Conservation (phyloP, 1,140 invertebrate genomes). For the Pararge aegeria region DNA sequence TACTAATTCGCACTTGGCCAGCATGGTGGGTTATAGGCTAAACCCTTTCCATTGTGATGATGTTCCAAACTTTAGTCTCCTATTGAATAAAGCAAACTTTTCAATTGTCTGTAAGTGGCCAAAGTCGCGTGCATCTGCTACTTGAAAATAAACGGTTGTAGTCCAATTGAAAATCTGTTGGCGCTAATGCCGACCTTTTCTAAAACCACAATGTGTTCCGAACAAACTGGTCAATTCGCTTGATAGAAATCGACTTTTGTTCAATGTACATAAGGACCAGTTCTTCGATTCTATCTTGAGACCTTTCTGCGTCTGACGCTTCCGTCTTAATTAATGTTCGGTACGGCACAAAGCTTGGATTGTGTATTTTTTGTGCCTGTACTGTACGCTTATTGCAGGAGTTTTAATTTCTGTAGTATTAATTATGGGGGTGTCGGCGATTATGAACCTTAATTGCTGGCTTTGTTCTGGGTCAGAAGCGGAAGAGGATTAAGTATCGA, state of each 20-base stretch:
- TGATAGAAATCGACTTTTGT: conserved; percentile 21
- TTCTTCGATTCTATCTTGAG: conserved; percentile 36
- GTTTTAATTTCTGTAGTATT: conserved; percentile 67
- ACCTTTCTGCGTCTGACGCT: conserved; percentile 39
- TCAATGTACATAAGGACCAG: conserved; percentile 33
- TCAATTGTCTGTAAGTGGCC: background rate
- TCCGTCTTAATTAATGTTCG: conserved; percentile 68
- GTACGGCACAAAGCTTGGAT: conserved; percentile 48
- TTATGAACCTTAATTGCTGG: conserved; percentile 64
- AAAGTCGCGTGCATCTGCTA: conserved; percentile 5
- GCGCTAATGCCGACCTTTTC: conserved; percentile 35
- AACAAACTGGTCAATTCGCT: conserved; percentile 29
- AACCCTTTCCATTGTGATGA: too few relatives aligned
- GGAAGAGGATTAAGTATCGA: conserved; percentile 49
- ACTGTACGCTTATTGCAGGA: conserved; percentile 53
- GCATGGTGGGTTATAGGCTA: too few relatives aligned
- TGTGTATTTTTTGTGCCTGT: conserved; percentile 59
- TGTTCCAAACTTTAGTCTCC: too few relatives aligned
- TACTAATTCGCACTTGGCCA: too few relatives aligned
- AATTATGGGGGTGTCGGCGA: conserved; percentile 58
- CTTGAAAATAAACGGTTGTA: conserved; percentile 30
- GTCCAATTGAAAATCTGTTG: conserved; percentile 40
- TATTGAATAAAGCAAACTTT: too few relatives aligned
- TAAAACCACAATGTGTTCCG: conserved; percentile 33
- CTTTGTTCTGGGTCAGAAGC: conserved; percentile 50